phyloP scores from a whole-genome alignment of 2,797 vertebrate species.

The Tangara arthus region DNA sequence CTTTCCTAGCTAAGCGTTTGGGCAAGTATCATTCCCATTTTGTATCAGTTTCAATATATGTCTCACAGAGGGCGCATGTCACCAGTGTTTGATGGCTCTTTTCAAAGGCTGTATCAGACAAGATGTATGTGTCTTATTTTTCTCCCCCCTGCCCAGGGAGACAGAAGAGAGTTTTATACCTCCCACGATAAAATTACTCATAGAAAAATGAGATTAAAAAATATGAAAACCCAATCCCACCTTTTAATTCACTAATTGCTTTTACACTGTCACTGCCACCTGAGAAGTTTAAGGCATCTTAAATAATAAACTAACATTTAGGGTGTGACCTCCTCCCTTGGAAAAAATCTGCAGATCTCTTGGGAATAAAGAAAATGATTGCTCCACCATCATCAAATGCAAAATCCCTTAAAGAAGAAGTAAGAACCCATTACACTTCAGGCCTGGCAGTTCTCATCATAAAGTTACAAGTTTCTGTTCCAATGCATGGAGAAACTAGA shows the following conservation, averaged over 20 bases:
- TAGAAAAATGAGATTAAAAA: background rate
- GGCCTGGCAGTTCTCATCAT: background rate
- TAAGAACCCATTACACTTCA: background rate
- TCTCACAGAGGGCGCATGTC: background rate
- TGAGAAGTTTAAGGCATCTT: background rate
- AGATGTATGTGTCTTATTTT: background rate
- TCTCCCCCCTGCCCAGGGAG: accelerated
- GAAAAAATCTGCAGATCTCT: background rate
- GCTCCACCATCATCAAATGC: background rate
- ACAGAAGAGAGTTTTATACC: background rate
- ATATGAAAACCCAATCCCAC: background rate
- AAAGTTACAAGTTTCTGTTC: background rate
- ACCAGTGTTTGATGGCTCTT: background rate
- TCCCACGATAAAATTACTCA: background rate
- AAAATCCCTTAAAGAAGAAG: background rate
- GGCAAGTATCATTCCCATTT: background rate
- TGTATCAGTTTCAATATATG: background rate
- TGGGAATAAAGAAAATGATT: background rate
- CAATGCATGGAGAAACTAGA: background rate
- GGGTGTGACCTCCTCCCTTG: background rate
- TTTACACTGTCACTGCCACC: background rate
- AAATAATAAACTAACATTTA: background rate
- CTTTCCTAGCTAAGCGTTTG: background rate
- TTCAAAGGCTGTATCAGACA: background rate
- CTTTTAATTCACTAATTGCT: background rate